Base-by-base conservation (phyloP, 1,140 invertebrate genomes). In the Drosophila sucinea region DNA sequence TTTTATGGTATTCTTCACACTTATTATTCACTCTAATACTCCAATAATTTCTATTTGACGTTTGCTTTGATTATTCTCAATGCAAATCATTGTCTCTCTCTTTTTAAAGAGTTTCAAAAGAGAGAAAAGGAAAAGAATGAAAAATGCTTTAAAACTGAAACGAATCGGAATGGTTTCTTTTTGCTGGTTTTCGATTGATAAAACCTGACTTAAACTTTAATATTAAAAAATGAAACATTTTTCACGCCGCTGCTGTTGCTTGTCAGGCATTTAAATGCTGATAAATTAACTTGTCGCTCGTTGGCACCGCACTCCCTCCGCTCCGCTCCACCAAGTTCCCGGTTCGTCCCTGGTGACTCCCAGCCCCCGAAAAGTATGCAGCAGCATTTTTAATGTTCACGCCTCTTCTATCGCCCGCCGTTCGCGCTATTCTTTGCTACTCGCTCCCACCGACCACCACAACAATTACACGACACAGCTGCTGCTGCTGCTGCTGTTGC, bases 261-360 rank as follows among this genome's bases (percentile, higher is more conserved):
- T 87, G 79, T 86, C 83, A 87, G 70, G 76, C 83, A 76, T 77
- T 86, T 86, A 86, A 86, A 87, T 81, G 84, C 84, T 87, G 84
- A 87, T 89, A 87, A 87, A 87, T 87, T 89, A 87, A 89, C 84
- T 87, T 77, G 73, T 66, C 79, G 70, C 44, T 51, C 7, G 44
- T 51, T 51, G 69, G 58, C 67, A 70, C 70, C 30, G 63, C 35
- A 25, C 27, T 58, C 47, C 41, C 44, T 17, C 78, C 23, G 63
- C 41, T n/a, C 32, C 41, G 47, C 60, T 60, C n/a, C 11, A 56
- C 40, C 61, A 40, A 65, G n/a, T 11, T 5, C 23, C 7, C 27
- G 44, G 44, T 51, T 47, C 41, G 17, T 56, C 61, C 51, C 44
- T 35, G 65, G 35, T 38, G 47, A 7, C 32, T 17, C 17, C 33